Evolutionary conservation across 2,113 vertebrate species (phyloP).

Genomic region (Neolamprologus longior): DNA sequence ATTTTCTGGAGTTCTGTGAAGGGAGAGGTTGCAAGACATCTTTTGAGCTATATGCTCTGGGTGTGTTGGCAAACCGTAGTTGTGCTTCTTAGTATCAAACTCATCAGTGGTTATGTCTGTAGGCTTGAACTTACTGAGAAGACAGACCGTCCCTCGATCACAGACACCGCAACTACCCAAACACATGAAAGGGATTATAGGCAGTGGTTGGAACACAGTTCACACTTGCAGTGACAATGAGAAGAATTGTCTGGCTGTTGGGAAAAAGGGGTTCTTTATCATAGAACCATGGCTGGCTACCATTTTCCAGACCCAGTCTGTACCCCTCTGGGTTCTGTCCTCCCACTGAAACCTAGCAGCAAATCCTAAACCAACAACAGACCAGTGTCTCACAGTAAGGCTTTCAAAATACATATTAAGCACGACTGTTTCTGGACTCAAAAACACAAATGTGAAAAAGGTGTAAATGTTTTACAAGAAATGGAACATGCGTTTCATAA

Average conservation of each 20-base stretch:
- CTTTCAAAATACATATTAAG: constrained; percentile 8
- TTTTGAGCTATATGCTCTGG: background rate
- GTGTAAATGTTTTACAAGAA: constrained; percentile 55
- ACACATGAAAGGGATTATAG: constrained; percentile 58
- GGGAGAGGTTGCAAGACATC: background rate
- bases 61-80: background rate
- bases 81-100: constrained; percentile 6
- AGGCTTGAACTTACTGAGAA: background rate
- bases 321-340: background rate
- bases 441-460: constrained; percentile 21
- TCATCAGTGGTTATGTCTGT: background rate
- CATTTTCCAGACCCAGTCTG: constrained; percentile 5
- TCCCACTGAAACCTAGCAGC: background rate
- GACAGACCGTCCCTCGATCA: background rate
- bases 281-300: background rate
- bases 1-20: background rate
- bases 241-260: constrained; percentile 11
- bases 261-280: background rate
- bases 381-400: background rate
- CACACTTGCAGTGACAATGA: constrained; percentile 38
- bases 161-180: constrained; percentile 9
- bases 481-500: constrained; percentile 31
- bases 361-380: constrained; percentile 28
- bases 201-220: constrained; percentile 27
- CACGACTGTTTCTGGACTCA: background rate